Conservation (phyloP, 2,888 invertebrate genomes). For the Cephus spinipes region DNA sequence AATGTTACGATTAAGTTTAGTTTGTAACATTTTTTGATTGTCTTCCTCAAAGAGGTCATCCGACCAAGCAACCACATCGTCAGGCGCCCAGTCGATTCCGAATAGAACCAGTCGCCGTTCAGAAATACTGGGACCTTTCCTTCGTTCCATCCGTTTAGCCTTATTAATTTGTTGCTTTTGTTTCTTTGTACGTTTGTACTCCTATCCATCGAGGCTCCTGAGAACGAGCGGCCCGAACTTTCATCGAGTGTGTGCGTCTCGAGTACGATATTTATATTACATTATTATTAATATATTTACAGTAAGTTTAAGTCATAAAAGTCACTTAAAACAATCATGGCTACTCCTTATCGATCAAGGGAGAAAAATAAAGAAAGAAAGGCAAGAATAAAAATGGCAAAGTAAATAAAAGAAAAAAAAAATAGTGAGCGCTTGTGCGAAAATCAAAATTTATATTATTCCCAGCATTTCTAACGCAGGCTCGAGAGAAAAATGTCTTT, state of each 20-base stretch:
- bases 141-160: neutral
- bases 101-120: neutral
- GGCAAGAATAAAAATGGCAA: neutral
- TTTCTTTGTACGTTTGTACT: neutral
- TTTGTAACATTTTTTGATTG: constrained; percentile 66
- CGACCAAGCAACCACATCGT: constrained; percentile 10
- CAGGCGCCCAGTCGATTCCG: neutral
- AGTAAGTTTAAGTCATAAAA: neutral
- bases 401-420: too few relatives aligned
- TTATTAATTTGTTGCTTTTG: neutral
- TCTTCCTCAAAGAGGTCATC: constrained; percentile 60
- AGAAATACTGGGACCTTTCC: neutral
- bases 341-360: neutral
- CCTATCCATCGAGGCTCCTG: neutral
- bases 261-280: neutral
- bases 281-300: neutral
- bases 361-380: neutral
- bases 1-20: constrained; percentile 55
- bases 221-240: neutral
- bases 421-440: neutral
- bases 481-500: constrained; percentile 41
- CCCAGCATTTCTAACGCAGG: constrained; percentile 16
- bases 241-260: neutral
- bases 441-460: neutral
- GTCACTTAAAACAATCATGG: neutral